A percentile compares a stretch with the other conserved stretches of the same genome.
Evolutionary conservation across 2,888 invertebrate species (phyloP).

Genomic region (Drosophila leonis): DNA sequence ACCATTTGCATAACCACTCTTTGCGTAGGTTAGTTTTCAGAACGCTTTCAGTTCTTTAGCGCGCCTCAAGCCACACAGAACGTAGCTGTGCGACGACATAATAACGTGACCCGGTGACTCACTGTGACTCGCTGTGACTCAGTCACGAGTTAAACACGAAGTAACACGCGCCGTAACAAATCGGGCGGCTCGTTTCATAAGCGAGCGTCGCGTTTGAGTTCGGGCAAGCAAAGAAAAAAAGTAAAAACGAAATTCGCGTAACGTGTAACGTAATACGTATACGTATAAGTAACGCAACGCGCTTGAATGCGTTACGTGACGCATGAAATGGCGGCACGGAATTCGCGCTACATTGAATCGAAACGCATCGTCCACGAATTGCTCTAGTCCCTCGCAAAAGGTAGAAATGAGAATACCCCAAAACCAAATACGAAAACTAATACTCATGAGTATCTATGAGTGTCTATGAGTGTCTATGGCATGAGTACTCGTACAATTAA

Average conservation of each 20-base stretch:
- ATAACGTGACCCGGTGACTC: conserved; percentile 29
- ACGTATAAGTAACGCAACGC: conserved; percentile 45
- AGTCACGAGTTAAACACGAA: conserved; percentile 14
- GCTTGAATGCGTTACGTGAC: conserved; percentile 70
- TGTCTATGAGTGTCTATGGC: conserved; percentile 8
- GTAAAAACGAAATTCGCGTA: conserved; percentile 2
- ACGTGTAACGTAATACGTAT: conserved; percentile 9
- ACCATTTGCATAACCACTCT: conserved; percentile 63
- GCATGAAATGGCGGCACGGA: conserved; percentile 81
- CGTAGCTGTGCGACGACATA: conserved; percentile 20
- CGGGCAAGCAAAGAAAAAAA: neutral
- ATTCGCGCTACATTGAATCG: conserved; percentile 78
- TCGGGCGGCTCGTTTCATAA: conserved; percentile 29
- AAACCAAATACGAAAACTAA: neutral
- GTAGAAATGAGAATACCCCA: conserved; percentile 24
- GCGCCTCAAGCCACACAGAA: conserved; percentile 77
- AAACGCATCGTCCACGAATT: conserved; percentile 70
- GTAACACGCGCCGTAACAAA: conserved; percentile 3
- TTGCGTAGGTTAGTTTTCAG: conserved; percentile 53
- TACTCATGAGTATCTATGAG: conserved; percentile 8
- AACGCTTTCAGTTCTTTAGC: conserved; percentile 63
- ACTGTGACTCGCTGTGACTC: conserved; percentile 41
- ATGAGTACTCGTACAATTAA: conserved; percentile 63
- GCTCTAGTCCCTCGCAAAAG: conserved; percentile 67
- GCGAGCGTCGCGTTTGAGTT: conserved; percentile 21